Percentiles rank a stretch among this genome's conserved stretches.
Evolutionary conservation across 2,797 vertebrate species (phyloP).

Genomic region (Microctenopoma stevenorrisi): DNA sequence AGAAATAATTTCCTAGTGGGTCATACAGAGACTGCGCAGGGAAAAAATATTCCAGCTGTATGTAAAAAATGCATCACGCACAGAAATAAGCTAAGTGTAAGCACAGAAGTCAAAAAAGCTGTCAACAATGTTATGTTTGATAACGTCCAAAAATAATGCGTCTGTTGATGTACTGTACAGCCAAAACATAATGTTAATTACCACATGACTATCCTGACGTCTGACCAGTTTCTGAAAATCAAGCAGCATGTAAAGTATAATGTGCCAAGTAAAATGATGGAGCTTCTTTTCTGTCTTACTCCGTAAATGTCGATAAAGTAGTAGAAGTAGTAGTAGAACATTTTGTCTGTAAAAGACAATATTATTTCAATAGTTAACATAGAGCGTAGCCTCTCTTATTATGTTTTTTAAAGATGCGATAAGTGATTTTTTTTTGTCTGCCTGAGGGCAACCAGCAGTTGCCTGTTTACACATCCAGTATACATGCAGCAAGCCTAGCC

Average conservation of each 20-base stretch:
- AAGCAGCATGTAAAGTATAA: too few relatives aligned
- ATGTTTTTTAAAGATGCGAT: neutral
- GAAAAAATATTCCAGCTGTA: constrained; percentile 19
- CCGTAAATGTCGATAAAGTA: too few relatives aligned
- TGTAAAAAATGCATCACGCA: constrained; percentile 30
- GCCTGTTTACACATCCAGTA: neutral
- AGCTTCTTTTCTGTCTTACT: too few relatives aligned
- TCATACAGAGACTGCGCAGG: constrained; percentile 12
- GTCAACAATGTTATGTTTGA: constrained; percentile 6
- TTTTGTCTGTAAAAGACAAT: too few relatives aligned
- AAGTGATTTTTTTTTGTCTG: neutral
- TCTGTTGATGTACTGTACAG: neutral
- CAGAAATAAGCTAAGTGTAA: constrained; percentile 9
- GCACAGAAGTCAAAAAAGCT: neutral
- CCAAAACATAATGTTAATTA: neutral
- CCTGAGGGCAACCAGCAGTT: neutral
- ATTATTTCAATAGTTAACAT: too few relatives aligned
- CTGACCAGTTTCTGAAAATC: too few relatives aligned
- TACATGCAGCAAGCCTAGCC: neutral
- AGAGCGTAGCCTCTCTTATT: neutral
- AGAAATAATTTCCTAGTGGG: constrained; percentile 29
- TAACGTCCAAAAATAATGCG: neutral
- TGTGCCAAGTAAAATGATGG: too few relatives aligned
- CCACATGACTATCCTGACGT: too few relatives aligned
- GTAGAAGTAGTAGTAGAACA: too few relatives aligned